Base-by-base conservation (phyloP, 2,113 vertebrate species). In the Australoheros scitulus region DNA sequence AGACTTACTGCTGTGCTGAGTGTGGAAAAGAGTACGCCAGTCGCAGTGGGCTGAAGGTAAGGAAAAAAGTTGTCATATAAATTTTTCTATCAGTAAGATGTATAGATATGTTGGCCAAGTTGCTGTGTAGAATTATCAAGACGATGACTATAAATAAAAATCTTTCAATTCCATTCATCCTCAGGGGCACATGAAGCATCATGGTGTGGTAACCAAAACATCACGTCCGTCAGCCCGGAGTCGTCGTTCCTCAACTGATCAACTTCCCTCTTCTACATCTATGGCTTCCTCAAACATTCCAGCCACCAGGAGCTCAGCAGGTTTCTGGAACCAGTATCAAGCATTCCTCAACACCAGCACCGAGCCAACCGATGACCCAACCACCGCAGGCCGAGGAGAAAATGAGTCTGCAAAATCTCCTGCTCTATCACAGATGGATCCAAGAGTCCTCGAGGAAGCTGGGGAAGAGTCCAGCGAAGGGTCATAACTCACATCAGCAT, bases 111-210 rank as follows among this genome's bases (percentile, higher is more conserved):
- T 72, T 55, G 0, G 26, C 26, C 32, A 6, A 55, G 1, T 76
- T 56, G 10, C 47, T 38, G 5, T 59, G 56, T 72, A 5, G 22
- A 80, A 0, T 59, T 26, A 36, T 20, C 5, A 55, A 6, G 38
- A 83, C 60, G 4, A 15, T 24, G 56, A 57, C 38, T 72, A 38
- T 14, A 47, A 57, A 43, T 26, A 22, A 63, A 57, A 32, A 60
- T 10, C 11, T 15, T 47, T 34, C 15, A 7, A 70, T 13, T 70
- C 15, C 55, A 4, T 65, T 81, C 0, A 50, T 85, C 63, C 70
- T 29, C 84, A 96, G 95, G 95, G 95, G 7, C 95, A 96, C 79
- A 96, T 96, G 95, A 96, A 96, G 77, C 95, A 96, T 63, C 95
- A 96, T 38, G 94, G 94, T 2, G 91, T 92, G 15, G 92, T 87